phyloP scores from a whole-genome alignment of 2,797 vertebrate species.

The Tenualosa thibaudeaui region DNA sequence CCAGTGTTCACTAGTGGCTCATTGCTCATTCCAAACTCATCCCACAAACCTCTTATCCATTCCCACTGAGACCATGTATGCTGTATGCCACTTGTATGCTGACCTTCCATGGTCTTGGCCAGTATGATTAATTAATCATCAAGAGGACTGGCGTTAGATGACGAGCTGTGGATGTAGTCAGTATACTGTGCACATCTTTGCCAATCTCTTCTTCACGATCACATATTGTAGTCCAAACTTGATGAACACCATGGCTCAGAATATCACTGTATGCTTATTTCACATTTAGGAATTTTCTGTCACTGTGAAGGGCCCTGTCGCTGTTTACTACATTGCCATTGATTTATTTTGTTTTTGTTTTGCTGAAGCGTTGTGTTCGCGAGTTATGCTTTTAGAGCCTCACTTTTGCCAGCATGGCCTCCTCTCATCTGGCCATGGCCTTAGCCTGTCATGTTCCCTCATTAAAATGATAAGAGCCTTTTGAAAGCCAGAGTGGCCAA shows the following conservation, averaged over 20 bases:
- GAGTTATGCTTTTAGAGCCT: slow-evolving; percentile 15
- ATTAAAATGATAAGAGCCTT: neutral
- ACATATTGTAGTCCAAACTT: neutral
- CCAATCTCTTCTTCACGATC: neutral
- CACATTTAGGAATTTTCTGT: neutral
- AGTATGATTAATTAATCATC: slow-evolving; percentile 24
- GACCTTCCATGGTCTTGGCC: slow-evolving; percentile 25
- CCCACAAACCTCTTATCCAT: neutral
- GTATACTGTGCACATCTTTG: neutral
- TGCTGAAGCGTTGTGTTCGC: neutral
- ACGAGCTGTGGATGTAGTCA: neutral
- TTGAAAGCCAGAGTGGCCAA: neutral
- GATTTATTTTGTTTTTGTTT: neutral
- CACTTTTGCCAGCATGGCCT: neutral
- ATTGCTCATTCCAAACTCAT: slow-evolving; percentile 12
- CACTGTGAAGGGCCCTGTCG: neutral
- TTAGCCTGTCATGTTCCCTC: slow-evolving; percentile 5
- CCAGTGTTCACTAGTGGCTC: slow-evolving; percentile 12
- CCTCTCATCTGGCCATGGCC: neutral
- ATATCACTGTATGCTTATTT: neutral
- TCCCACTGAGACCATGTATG: neutral
- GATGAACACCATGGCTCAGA: neutral
- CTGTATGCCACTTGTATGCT: neutral
- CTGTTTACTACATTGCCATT: neutral
- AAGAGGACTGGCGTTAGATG: neutral